These are phyloP conservation scores for Drosophila tani DNA, from an alignment of 1,140 invertebrate genomes.

Conservation along the genomic window DNA sequence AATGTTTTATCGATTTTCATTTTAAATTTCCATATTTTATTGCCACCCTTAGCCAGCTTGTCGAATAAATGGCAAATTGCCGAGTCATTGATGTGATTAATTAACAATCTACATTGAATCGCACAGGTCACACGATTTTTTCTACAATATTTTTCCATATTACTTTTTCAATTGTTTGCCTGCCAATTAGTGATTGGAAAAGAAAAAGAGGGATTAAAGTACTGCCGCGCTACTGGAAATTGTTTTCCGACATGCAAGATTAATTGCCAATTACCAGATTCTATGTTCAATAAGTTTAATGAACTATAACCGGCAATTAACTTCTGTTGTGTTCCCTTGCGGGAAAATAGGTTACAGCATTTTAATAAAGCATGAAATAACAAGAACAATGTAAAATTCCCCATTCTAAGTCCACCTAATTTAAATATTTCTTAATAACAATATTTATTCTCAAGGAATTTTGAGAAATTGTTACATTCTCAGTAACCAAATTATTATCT, in stretches of 20 bases:
- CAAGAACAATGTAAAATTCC: neutral
- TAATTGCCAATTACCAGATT: slow-evolving; percentile 60
- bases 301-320: slow-evolving; percentile 47
- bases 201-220: slow-evolving; percentile 11
- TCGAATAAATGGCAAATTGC: slow-evolving; percentile 40
- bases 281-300: slow-evolving; percentile 44
- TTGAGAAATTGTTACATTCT: neutral
- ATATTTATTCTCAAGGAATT: neutral
- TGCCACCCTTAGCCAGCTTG: neutral
- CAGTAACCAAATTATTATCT: neutral
- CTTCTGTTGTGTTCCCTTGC: slow-evolving; percentile 1
- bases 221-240: slow-evolving; percentile 21
- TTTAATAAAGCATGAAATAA: neutral
- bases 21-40: neutral
- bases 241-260: slow-evolving; percentile 57
- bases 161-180: slow-evolving; percentile 35
- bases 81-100: slow-evolving; percentile 57
- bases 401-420: neutral
- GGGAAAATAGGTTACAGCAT: neutral
- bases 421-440: neutral
- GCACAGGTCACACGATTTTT: neutral
- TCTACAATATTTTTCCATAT: slow-evolving; percentile 18
- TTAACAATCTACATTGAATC: slow-evolving; percentile 44
- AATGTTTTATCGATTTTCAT: neutral
- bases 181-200: slow-evolving; percentile 49